Evolutionary conservation across 37 sponge, comb jelly and placozoan genomes (phyloP).

Genomic region (Dysidea cf. avara): DNA sequence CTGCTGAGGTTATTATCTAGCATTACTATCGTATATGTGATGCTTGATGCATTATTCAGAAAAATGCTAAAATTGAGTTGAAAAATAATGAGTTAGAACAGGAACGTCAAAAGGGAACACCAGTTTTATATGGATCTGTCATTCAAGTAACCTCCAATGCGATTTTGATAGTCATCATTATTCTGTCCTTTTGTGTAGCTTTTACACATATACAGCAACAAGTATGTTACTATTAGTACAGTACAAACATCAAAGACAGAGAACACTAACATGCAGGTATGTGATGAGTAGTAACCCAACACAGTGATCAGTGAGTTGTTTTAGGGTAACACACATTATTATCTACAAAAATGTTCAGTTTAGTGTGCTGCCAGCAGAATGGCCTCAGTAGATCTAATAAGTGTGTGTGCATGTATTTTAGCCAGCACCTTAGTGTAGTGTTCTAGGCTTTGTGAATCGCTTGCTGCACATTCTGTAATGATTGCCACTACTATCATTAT

Average conservation of each 20-base stretch:
- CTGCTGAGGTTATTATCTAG: too few relatives aligned
- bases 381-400: too few relatives aligned
- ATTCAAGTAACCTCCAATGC: slow-evolving; percentile 34
- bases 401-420: neutral
- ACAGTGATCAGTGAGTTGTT: too few relatives aligned
- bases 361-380: neutral
- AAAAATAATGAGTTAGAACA: slow-evolving; percentile 54
- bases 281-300: neutral
- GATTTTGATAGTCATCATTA: neutral
- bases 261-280: slow-evolving; percentile 61
- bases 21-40: too few relatives aligned
- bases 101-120: slow-evolving; percentile 29
- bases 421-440: too few relatives aligned
- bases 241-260: slow-evolving; percentile 64
- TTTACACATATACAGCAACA: slow-evolving; percentile 54
- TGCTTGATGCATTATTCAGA: slow-evolving; percentile 5
- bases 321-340: too few relatives aligned
- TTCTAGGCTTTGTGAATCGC: too few relatives aligned
- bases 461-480: too few relatives aligned
- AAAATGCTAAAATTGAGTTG: slow-evolving; percentile 35
- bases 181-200: slow-evolving; percentile 32
- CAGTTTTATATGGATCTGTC: slow-evolving; percentile 48
- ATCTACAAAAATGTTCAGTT: too few relatives aligned
- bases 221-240: slow-evolving; percentile 58
- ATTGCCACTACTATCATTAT: neutral